Evolutionary conservation across 2,797 vertebrate species (phyloP), one percentile per base, ranked within the genome.

Genomic region (Labroides dimidiatus): DNA sequence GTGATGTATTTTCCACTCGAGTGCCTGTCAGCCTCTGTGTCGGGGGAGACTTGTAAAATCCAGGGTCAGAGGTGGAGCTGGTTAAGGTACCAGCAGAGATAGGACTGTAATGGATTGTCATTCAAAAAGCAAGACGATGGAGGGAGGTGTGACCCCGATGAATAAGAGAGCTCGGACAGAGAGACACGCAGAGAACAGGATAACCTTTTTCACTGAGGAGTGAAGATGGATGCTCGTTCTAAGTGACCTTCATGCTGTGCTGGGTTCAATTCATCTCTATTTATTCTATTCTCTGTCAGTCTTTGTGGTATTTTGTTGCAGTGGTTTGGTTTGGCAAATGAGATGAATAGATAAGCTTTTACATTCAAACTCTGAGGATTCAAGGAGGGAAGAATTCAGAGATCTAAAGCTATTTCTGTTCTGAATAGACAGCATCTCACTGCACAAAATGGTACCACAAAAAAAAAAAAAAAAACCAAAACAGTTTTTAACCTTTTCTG

Each of bases 271-370:
- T 49, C 61, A 54, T 68, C 45, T 43, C 16, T 52, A 47, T 64
- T 61, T 21, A 61, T 67, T 27, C 30, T 23, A 30, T 7, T 42
- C 11, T 20, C 33, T 58, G 33, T 33, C 30, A 33, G 30, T 50
- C 20, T 21, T 49, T 55, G 44, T 36, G 48, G 9, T 21, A 61
- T 64, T 53, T 39, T 37, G 43, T 44, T 36, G 55, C 12, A 0
- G 36, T 13, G 41, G 54, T 37, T 17, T 44, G 61, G 36, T 53
- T 72, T 77, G 75, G 73, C 77, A 68, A 69, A 65, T 65, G 9
- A 8, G 19, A 65, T 73, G 57, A 84, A 83, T 79, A 80, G 78
- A 70, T 63, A 49, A 77, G 78, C 45, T 51, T 53, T 67, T 73
- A 63, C 21, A 10, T 47, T 68, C 44, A 47, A 33, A 27, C 47